phyloP scores from a whole-genome alignment of 1,140 invertebrate genomes.

The Paramacrobiotus metropolitanus region DNA sequence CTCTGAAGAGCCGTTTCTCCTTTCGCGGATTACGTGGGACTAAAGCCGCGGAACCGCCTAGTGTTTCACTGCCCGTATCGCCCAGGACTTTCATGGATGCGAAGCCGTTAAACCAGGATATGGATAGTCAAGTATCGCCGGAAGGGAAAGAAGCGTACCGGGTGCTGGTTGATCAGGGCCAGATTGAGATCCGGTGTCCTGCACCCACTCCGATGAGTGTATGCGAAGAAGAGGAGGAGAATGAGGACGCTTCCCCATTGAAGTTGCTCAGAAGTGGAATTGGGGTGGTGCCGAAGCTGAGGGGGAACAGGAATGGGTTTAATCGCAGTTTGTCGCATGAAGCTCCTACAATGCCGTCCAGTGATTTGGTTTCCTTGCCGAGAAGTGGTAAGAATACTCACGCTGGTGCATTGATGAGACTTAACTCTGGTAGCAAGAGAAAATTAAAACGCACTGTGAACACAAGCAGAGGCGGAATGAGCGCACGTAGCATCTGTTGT shows the following conservation, averaged over 20 bases:
- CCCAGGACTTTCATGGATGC: neutral
- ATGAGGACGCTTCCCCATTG: conserved; percentile 38
- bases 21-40: conserved; percentile 37
- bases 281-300: conserved; percentile 32
- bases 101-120: neutral
- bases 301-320: conserved; percentile 31
- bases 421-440: no score
- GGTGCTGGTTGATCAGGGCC: conserved; percentile 52
- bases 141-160: conserved; percentile 66
- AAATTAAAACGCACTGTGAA: no score
- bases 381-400: conserved; percentile 14
- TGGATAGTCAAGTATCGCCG: conserved; percentile 24
- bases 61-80: conserved; percentile 73
- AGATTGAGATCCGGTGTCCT: conserved; percentile 10
- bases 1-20: conserved; percentile 17
- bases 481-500: no score
- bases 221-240: conserved; percentile 19
- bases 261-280: conserved; percentile 40
- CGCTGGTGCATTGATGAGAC: no score
- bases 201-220: conserved; percentile 11
- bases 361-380: conserved; percentile 10
- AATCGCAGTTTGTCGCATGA: conserved; percentile 6
- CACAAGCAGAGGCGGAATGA: no score
- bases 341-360: no score
- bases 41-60: conserved; percentile 48